Base-by-base conservation (phyloP, 2,113 vertebrate genomes). In the Arizona elegans region DNA sequence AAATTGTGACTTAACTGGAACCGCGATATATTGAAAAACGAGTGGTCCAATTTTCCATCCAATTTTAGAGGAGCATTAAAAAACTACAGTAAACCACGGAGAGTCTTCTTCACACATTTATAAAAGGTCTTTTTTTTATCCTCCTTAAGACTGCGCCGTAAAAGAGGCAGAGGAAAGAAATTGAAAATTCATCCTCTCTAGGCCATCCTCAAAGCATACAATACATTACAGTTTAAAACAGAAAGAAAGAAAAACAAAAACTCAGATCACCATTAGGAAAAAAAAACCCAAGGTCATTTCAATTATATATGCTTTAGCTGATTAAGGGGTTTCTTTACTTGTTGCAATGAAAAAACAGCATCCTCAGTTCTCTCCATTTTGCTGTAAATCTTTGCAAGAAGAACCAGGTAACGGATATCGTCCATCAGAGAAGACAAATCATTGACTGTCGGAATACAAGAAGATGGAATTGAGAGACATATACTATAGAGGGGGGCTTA, bases 361-460 rank as follows among this genome's bases (percentile, higher is more conserved):
- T 98, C 98, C 6, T 98, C 98, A 86, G 95, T 98, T 96, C 98
- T 99, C 89, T 98, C 98, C 95, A 98, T 98, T 97, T 98, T 99
- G 96, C 97, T 99, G 95, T 99, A 98, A 94, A 99, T 96, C 97
- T 99, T 99, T 94, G 99, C 98, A 95, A 99, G 97, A 94, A 99
- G 98, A 94, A 99, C 96, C 24, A 98, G 98, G 96, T 98, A 99
- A 88, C 98, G 98, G 88, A 98, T 98, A 95, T 99, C 98, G 87
- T 99, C 98, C 93, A 98, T 98, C 91, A 99, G 98, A 26, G 97
- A 97, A 12, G 96, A 97, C 47, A 99, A 97, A 87, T 99, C 99
- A 95, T 98, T 98, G 91, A 97, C 99, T 99, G 59, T 17, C 93
- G 95, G 88, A 96, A 96, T 91, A 90, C 7, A 75, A 93, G 59